phyloP scores from a whole-genome alignment of 2,797 vertebrate genomes.

The Cephalopachus bancanus region DNA sequence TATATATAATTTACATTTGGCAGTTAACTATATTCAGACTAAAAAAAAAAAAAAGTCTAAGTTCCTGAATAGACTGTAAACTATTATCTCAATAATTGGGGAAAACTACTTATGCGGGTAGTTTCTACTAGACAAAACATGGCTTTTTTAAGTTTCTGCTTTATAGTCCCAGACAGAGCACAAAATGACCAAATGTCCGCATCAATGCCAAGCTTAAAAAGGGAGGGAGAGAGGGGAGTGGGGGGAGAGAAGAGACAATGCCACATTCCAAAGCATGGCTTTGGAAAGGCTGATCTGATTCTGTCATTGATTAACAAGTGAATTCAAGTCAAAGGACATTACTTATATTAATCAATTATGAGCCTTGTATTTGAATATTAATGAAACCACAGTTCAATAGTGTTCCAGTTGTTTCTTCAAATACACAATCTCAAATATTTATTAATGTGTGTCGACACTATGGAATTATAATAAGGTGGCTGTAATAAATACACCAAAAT shows the following conservation, averaged over 20 bases:
- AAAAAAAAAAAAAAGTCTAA: neutral
- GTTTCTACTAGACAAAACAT: neutral
- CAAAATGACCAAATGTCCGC: no score
- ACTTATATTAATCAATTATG: slow-evolving; percentile 18
- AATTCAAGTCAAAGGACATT: neutral
- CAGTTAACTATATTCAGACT: neutral
- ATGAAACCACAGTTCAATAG: neutral
- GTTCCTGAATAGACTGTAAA: neutral
- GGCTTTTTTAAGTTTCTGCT: neutral
- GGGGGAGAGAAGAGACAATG: no score
- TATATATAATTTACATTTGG: neutral
- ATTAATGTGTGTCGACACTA: neutral
- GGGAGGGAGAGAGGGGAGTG: no score
- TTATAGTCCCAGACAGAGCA: no score
- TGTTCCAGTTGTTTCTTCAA: neutral
- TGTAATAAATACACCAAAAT: neutral
- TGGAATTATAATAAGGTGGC: neutral
- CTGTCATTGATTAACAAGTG: neutral
- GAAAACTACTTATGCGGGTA: neutral
- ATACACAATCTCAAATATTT: neutral
- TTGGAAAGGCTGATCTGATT: neutral
- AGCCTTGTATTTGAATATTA: neutral
- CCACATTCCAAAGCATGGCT: neutral
- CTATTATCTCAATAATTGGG: neutral
- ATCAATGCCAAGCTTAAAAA: no score